Evolutionary conservation across 2,113 vertebrate genomes (phyloP), one percentile per base, ranked within the genome.

Genomic region (Apodemus sylvaticus): DNA sequence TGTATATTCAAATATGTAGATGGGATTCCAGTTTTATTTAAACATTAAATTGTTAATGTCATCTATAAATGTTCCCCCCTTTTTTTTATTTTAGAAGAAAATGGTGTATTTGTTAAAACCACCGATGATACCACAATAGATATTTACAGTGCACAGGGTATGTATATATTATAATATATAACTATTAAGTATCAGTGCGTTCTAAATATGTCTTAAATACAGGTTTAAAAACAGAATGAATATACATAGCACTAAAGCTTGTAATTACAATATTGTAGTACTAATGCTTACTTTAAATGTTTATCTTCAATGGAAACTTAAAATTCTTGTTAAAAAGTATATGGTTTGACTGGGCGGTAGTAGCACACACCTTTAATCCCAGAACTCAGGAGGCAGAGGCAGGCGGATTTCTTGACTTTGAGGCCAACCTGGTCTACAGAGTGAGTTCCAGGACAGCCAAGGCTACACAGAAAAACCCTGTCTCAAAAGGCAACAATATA

Each of bases 61-160:
- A 87, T 71, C 19, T 95, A 2, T 81, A 96, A 94, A 78, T 95
- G 92, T 82, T 58, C 64, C 83, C 93, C 62, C 74, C 31, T 98
- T 97, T 60, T 96, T 97, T 98, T 96, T 97, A 31, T 98, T 98
- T 95, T 97, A 99, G 99, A 99, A 97, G 99, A 99, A 98, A 99
- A 98, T 94, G 99, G 99, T 0, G 98, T 99, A 39, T 98, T 99
- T 95, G 99, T 99, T 92, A 99, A 99, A 98, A 99, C 99, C 22
- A 87, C 98, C 94, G 99, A 99, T 62, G 97, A 98, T 96, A 93
- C 95, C 17, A 96, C 97, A 94, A 73, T 97, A 36, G 98, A 99
- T 82, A 95, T 93, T 96, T 96, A 86, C 74, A 9, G 94, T 74
- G 42, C 97, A 62, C 98, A 95, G 55, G 98, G 99, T 99, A 97